phyloP scores from a whole-genome alignment of 2,113 vertebrate species.

The Ibidorhyncha struthersii region DNA sequence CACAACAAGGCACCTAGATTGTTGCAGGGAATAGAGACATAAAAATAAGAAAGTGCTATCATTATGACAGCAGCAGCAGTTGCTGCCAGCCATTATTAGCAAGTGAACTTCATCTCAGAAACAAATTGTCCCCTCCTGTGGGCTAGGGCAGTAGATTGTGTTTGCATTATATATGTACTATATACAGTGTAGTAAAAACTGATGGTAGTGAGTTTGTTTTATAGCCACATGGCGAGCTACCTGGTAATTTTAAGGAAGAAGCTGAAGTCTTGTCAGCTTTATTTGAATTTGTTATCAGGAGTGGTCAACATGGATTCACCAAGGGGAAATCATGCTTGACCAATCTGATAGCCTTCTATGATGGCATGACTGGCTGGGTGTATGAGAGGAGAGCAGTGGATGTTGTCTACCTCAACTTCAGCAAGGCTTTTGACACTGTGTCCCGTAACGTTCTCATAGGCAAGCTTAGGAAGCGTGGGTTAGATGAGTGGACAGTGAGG shows the following conservation, averaged over 20 bases:
- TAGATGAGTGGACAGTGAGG: too few species aligned
- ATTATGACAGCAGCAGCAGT: constrained; percentile 1
- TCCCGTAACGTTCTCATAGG: too few species aligned
- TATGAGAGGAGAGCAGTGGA: too few species aligned
- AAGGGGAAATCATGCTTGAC: too few species aligned
- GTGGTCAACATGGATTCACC: too few species aligned
- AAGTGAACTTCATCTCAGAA: background rate
- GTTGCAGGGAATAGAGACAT: constrained; percentile 12
- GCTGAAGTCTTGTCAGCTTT: background rate
- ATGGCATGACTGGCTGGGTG: too few species aligned
- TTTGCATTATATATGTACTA: background rate
- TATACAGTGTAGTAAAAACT: background rate
- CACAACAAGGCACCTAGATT: background rate
- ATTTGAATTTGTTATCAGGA: background rate
- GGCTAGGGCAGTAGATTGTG: background rate
- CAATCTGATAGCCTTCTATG: too few species aligned
- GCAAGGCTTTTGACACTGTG: too few species aligned
- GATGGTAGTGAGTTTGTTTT: background rate
- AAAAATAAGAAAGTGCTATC: constrained; percentile 11
- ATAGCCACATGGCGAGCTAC: background rate
- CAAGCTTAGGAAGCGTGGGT: too few species aligned
- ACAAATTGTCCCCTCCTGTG: background rate
- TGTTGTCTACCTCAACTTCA: too few species aligned
- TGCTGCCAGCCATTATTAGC: constrained; percentile 19
- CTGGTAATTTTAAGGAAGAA: background rate